phyloP scores from a whole-genome alignment of 2,888 invertebrate species.

The Altica lythri region DNA sequence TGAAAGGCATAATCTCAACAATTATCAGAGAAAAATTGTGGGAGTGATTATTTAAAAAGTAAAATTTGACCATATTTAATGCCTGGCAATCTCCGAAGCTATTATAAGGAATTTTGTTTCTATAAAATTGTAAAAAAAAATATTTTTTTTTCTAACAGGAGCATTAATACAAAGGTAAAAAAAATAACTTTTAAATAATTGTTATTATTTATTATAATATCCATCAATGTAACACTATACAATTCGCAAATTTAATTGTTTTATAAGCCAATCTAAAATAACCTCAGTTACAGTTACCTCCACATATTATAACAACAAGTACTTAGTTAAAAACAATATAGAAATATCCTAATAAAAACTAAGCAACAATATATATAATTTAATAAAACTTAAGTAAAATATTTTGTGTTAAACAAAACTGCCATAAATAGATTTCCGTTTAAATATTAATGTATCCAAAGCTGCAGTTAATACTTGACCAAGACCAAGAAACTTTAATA shows the following conservation, averaged over 20 bases:
- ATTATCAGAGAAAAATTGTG: too few relatives aligned
- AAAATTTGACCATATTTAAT: too few relatives aligned
- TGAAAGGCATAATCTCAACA: too few relatives aligned
- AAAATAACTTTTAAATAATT: too few relatives aligned
- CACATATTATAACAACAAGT: slow-evolving; percentile 15
- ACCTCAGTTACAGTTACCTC: slow-evolving; percentile 43
- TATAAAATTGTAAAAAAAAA: too few relatives aligned
- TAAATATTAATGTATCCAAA: neutral
- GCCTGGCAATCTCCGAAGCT: too few relatives aligned
- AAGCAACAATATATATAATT: neutral
- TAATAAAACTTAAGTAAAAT: neutral
- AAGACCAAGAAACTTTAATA: neutral
- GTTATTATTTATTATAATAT: slow-evolving; percentile 32
- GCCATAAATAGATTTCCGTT: too few relatives aligned
- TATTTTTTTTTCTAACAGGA: too few relatives aligned
- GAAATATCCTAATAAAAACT: neutral
- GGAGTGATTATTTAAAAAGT: too few relatives aligned
- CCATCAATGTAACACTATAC: slow-evolving; percentile 57
- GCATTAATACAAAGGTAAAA: too few relatives aligned
- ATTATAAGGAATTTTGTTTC: too few relatives aligned
- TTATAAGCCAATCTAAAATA: slow-evolving; percentile 52
- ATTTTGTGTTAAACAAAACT: neutral
- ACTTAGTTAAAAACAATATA: slow-evolving; percentile 6
- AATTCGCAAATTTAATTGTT: slow-evolving; percentile 49
- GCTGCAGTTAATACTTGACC: neutral